Evolutionary conservation across 2,113 vertebrate species (phyloP).

Genomic region (Planiliza haematocheilus): DNA sequence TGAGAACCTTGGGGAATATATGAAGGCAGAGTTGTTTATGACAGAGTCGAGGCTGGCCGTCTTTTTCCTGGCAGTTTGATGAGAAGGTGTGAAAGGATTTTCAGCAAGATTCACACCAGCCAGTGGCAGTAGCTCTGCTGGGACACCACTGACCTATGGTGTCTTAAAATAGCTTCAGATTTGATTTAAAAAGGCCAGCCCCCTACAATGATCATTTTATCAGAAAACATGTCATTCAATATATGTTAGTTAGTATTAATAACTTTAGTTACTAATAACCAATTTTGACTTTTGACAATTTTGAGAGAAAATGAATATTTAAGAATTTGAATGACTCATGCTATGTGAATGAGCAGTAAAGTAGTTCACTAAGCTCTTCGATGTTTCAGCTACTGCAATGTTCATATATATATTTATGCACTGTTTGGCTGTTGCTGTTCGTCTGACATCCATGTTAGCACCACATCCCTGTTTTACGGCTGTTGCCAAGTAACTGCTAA

Average conservation of each 20-base stretch:
- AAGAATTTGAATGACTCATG: constrained; percentile 1
- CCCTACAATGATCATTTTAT: not conserved
- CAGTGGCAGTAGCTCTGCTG: not conserved
- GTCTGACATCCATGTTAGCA: constrained; percentile 45
- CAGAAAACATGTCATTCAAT: not conserved
- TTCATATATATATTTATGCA: constrained; percentile 6
- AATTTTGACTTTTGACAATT: not conserved
- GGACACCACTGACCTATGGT: not conserved
- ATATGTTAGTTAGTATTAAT: too few species aligned
- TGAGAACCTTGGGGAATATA: not conserved
- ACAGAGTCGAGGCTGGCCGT: not conserved
- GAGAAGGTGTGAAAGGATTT: not conserved
- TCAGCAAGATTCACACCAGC: not conserved
- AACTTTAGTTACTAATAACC: too few species aligned
- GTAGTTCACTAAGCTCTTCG: constrained; percentile 12
- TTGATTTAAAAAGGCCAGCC: not conserved
- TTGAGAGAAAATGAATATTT: constrained; percentile 50
- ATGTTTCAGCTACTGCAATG: constrained; percentile 18
- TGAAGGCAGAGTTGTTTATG: not conserved
- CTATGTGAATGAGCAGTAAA: constrained; percentile 15
- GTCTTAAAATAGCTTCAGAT: not conserved
- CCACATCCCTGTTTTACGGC: constrained; percentile 30
- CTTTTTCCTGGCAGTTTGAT: constrained; percentile 9
- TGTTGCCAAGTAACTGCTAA: constrained; percentile 5
- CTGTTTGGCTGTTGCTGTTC: constrained; percentile 28